Base-by-base conservation (phyloP, 2,888 invertebrate species). In the Diadromus collaris region DNA sequence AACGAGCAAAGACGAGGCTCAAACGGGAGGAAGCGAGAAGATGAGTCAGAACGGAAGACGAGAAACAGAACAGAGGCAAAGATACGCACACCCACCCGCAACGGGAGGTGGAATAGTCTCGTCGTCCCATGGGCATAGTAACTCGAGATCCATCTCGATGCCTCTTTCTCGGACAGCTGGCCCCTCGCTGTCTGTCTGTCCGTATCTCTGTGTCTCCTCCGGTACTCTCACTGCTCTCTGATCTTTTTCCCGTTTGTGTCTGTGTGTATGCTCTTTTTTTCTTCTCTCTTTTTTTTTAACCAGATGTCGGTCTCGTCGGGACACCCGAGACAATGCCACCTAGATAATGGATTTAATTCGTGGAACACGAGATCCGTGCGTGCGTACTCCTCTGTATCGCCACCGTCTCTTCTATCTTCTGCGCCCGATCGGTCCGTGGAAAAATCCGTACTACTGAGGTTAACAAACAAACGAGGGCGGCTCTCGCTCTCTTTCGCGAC, bases 341-440 rank as follows among this genome's bases (percentile, higher is more conserved):
- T 54, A 85, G 85, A 88, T 87, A 86, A 88, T 85, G 84, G 87
- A 84, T 83, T 86, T 86, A 86, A 88, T 84, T 86, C 81, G 83
- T 84, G 84, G 77, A 80, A 76, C 71, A 75, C 69, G 73, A 79
- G 54, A 76, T 58, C 38, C 56, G 29, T 51, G 61, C 64, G 27
- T 71, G 64, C 46, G 16, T 24, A 41, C 65, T 68, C 56, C 44
- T 70, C 65, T 24, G 41, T 48, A 27, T 65, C 48, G 67, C 51
- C 19, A 9, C 58, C 19, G 41, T 4, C 56, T 38, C 38, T 56
- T 29, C 41, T 61, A 27, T 65, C 48, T 67, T 46, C 24, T 9
- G 51, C 21, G 46, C 4, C 44, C 63, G 58, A 77, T 46, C 54
- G 67, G 65, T 61, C 21, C 44, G 0, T 60, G 74, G 56, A 67